Percentiles rank a stretch among this genome's conserved stretches.
Conservation (phyloP, 1,140 invertebrate genomes). For the Phymorhynchus buccinoides region DNA sequence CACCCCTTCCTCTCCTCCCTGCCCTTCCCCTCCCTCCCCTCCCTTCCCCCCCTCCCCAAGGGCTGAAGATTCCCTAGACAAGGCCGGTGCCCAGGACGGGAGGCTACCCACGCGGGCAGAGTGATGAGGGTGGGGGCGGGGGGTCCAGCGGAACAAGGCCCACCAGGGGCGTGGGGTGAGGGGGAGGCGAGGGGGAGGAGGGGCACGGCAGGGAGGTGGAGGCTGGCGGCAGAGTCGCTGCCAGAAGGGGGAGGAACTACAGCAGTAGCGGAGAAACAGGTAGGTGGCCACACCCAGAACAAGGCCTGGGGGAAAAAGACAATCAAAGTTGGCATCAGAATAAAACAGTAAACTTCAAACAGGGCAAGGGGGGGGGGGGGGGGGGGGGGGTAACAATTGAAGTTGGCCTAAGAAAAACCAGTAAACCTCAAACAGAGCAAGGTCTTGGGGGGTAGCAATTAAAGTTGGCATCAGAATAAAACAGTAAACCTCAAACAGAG, state of each 20-base stretch:
- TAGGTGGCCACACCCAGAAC: conserved; percentile 15
- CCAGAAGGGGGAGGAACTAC: background rate
- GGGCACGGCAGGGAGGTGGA: background rate
- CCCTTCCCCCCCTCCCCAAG: background rate
- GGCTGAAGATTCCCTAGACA: no score
- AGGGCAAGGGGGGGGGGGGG: no score
- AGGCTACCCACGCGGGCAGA: background rate
- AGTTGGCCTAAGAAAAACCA: background rate
- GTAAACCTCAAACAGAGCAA: no score
- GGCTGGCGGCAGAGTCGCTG: no score
- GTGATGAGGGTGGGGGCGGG: no score
- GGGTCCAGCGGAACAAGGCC: background rate
- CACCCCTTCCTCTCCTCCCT: background rate
- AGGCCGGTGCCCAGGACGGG: background rate
- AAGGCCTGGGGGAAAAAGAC: background rate
- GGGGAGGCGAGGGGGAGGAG: background rate
- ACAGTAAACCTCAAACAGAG: no score
- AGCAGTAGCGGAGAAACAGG: background rate
- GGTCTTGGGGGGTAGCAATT: no score
- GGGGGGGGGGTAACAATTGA: no score
- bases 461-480: no score
- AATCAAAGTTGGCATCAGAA: no score
- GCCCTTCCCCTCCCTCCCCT: background rate
- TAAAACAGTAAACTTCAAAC: no score
- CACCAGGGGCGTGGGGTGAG: background rate